Evolutionary conservation across 2,113 vertebrate genomes (phyloP), one percentile per base, ranked within the genome.

Genomic region (Tauraco erythrolophus): DNA sequence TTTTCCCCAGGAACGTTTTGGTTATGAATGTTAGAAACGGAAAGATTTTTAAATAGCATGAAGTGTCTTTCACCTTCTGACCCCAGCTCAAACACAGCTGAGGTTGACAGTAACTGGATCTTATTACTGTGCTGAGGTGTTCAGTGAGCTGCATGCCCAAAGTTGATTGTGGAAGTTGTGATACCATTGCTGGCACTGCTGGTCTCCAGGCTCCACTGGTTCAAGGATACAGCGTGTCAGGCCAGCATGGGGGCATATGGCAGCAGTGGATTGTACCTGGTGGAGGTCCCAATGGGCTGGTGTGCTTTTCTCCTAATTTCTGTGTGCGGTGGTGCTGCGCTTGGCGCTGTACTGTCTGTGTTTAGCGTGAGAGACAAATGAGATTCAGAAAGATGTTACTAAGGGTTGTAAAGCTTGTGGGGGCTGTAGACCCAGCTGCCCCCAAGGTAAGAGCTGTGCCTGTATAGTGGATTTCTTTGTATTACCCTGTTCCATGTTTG

Each of bases 131-230:
- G 48, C 75, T 85, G 92, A 88, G 66, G 41, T 85, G 85, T 54
- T 93, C 24, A 30, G 15, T 79, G 54, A 16, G n/a, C 31, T 4
- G 3, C 2, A 1, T 83, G 70, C 33, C 19, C 2, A 7, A 10
- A 61, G 30, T 39, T 85, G 13, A 6, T 46, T n/a, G 41, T 57
- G 14, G 35, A 30, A 66, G 64, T 10, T 74, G 70, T 22, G 72
- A 22, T 45, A 4, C 39, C 37, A 2, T 19, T 85, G 35, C 46
- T 31, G 87, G 13, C n/a, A 11, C 21, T 61, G 61, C 61, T 8
- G 4, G 30, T 53, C 27, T 56, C 37, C 39, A 54, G 0, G 0
- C 27, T 74, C 11, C 0, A 0, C 48, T 85, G 68, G 22, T 54
- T 76, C 43, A 50, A 53, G 62, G 54, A 5, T 23, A 3, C 2